phyloP scores from a whole-genome alignment of 2,113 vertebrate genomes.

The Peromyscus leucopus region DNA sequence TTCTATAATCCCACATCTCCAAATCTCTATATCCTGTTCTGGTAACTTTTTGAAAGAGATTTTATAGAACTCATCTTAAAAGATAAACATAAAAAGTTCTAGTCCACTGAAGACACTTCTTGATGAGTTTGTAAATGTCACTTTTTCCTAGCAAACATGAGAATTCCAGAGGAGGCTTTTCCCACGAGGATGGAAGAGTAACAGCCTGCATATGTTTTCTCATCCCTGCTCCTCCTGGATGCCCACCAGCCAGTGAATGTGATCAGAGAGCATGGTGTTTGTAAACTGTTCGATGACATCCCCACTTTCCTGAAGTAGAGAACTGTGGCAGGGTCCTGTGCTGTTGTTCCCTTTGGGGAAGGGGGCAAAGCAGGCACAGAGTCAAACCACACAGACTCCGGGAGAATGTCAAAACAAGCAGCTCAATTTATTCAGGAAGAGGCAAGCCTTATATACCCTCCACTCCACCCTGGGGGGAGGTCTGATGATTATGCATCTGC shows the following conservation, averaged over 20 bases:
- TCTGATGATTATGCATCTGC: too few species aligned
- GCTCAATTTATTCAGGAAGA: too few species aligned
- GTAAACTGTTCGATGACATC: not conserved
- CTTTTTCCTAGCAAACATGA: conserved; percentile 53
- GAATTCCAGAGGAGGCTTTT: not conserved
- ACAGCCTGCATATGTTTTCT: not conserved
- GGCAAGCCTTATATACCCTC: too few species aligned
- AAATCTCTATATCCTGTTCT: not conserved
- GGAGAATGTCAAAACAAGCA: too few species aligned
- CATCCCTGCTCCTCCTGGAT: not conserved
- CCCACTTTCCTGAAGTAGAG: not conserved
- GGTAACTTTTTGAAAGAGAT: not conserved
- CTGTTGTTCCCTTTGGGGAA: too few species aligned
- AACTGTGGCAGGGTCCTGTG: too few species aligned
- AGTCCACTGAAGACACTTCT: not conserved
- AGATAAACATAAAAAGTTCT: not conserved
- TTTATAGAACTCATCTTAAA: not conserved
- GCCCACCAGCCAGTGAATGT: not conserved
- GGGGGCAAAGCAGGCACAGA: too few species aligned
- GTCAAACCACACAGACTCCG: too few species aligned
- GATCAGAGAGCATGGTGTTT: not conserved
- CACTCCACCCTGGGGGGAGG: too few species aligned
- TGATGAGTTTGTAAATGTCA: conserved; percentile 27
- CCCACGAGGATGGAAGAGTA: not conserved
- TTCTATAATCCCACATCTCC: not conserved